A percentile compares a stretch with the other conserved stretches of the same genome.
These are phyloP conservation scores for Lamellibrachia luymesi DNA, from an alignment of 1,140 invertebrate genomes.

Conservation along the genomic window DNA sequence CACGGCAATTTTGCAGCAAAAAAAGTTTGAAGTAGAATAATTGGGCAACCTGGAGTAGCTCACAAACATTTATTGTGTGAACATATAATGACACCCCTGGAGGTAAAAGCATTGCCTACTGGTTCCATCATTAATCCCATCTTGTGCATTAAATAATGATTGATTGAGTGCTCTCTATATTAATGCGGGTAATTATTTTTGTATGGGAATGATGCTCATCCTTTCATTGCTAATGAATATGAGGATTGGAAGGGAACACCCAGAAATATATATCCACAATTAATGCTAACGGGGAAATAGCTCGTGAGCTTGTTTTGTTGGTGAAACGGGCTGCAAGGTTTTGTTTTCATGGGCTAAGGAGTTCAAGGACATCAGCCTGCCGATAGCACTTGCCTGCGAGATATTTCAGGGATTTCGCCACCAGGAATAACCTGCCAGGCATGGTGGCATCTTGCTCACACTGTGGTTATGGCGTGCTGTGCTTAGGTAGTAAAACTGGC, in stretches of 20 bases:
- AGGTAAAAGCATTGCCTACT: too few relatives aligned
- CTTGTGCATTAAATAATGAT: not conserved
- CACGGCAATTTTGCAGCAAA: not conserved
- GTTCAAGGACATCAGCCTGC: not conserved
- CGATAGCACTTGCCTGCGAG: not conserved
- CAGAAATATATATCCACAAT: not conserved
- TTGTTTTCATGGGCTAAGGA: not conserved
- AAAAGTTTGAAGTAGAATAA: not conserved
- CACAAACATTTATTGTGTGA: too few relatives aligned
- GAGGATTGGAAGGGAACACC: not conserved
- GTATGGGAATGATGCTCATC: too few relatives aligned
- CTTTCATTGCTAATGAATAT: not conserved
- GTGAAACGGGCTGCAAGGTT: not conserved
- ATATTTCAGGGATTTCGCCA: not conserved
- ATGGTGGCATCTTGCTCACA: not conserved
- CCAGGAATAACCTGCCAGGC: not conserved
- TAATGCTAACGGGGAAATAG: not conserved
- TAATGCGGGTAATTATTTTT: too few relatives aligned
- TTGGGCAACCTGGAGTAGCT: not conserved
- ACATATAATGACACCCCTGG: too few relatives aligned
- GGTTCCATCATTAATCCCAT: not conserved
- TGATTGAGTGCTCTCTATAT: not conserved
- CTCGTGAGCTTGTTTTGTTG: not conserved
- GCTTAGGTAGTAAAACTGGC: not conserved
- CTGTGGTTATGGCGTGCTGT: not conserved